These are phyloP conservation scores for Nemoura dubitans DNA, from an alignment of 2,888 invertebrate genomes.

Conservation along the genomic window DNA sequence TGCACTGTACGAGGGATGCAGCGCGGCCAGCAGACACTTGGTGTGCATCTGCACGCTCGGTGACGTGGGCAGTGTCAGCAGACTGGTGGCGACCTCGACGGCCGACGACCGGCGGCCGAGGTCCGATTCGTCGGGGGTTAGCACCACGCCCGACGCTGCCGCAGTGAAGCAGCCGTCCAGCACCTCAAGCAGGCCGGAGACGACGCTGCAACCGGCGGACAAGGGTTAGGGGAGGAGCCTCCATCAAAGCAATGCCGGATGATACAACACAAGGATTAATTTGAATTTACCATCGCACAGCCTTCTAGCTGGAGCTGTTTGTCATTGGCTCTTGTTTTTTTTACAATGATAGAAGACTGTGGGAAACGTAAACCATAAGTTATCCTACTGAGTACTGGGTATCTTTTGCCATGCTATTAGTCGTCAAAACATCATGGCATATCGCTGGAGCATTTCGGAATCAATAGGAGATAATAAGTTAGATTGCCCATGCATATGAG, in stretches of 20 bases:
- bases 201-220: conserved; percentile 64
- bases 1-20: conserved; percentile 74
- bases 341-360: too few species aligned
- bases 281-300: too few species aligned
- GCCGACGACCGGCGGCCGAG: conserved; percentile 65
- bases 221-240: neutral
- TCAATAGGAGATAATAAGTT: too few species aligned
- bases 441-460: too few species aligned
- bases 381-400: too few species aligned
- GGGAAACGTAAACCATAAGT: too few species aligned
- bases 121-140: conserved; percentile 60
- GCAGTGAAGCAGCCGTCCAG: conserved; percentile 76
- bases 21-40: conserved; percentile 82
- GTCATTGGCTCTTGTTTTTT: too few species aligned
- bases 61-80: conserved; percentile 76
- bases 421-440: too few species aligned
- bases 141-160: conserved; percentile 59
- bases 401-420: too few species aligned
- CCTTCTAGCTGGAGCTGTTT: too few species aligned
- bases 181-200: conserved; percentile 75
- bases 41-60: conserved; percentile 78
- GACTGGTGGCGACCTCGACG: conserved; percentile 71
- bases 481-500: too few species aligned
- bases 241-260: neutral
- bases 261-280: neutral